Evolutionary conservation across 2,113 vertebrate species (phyloP).

Genomic region (Serinus canaria): DNA sequence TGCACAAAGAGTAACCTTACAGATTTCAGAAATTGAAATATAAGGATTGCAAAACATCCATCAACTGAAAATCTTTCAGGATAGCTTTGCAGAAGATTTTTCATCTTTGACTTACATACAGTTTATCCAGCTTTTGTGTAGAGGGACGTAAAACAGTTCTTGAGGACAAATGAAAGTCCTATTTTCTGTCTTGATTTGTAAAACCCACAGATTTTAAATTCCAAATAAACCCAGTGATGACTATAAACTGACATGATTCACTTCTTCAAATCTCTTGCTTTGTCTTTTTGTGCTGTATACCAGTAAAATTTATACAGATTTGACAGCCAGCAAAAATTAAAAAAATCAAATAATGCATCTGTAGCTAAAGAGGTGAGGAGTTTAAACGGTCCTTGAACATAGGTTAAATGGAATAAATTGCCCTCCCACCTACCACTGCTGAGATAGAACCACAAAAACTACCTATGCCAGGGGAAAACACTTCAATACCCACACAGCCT

Average conservation of each 20-base stretch:
- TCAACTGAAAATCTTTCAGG: background rate
- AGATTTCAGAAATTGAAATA: background rate
- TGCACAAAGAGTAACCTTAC: background rate
- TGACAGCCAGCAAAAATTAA: background rate
- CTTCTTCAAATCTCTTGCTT: background rate
- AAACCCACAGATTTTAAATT: background rate
- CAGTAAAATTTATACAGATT: background rate
- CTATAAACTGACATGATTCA: background rate
- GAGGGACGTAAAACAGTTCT: background rate
- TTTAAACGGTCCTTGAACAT: background rate
- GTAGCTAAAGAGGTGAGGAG: background rate
- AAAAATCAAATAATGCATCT: background rate
- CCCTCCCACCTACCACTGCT: background rate
- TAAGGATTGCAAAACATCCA: background rate
- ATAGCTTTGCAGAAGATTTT: background rate
- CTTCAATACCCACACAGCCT: no score
- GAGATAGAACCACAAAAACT: background rate
- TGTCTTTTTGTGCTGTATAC: background rate
- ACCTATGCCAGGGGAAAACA: background rate
- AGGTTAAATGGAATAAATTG: background rate
- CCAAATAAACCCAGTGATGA: background rate
- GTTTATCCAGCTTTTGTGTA: background rate
- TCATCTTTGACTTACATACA: background rate
- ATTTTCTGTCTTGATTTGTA: background rate
- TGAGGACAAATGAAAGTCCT: background rate